These are phyloP conservation scores for Trinectes maculatus DNA, from an alignment of 2,113 vertebrate species.

Conservation along the genomic window DNA sequence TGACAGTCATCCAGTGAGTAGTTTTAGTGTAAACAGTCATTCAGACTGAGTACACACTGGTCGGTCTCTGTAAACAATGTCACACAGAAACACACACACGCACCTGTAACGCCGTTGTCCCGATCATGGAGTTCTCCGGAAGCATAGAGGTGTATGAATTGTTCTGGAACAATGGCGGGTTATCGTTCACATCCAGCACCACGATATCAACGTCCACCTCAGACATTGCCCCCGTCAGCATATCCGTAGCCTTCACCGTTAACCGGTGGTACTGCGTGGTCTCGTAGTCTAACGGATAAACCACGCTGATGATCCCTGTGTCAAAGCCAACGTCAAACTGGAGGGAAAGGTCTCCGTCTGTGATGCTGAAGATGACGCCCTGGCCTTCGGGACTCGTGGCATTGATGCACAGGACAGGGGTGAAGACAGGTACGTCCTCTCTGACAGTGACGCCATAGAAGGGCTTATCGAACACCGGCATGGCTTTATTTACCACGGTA, in stretches of 20 bases:
- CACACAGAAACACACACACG: slow-evolving; percentile 31
- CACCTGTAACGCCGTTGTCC: slow-evolving; percentile 89
- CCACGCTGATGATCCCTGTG: slow-evolving; percentile 89
- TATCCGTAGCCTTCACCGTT: slow-evolving; percentile 90
- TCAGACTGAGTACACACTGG: slow-evolving; percentile 23
- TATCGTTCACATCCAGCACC: slow-evolving; percentile 93
- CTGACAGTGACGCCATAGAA: slow-evolving; percentile 90
- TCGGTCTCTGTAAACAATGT: slow-evolving; percentile 12
- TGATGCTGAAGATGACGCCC: slow-evolving; percentile 91
- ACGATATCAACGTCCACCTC: slow-evolving; percentile 94
- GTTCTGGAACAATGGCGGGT: slow-evolving; percentile 89
- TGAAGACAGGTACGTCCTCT: slow-evolving; percentile 87
- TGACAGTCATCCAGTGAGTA: slow-evolving; percentile 24
- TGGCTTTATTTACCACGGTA: slow-evolving; percentile 95
- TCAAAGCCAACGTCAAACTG: slow-evolving; percentile 96
- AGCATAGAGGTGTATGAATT: slow-evolving; percentile 85
- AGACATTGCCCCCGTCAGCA: slow-evolving; percentile 90
- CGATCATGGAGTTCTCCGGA: slow-evolving; percentile 92
- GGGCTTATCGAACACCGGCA: slow-evolving; percentile 96
- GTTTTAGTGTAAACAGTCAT: slow-evolving; percentile 39
- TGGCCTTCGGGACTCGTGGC: slow-evolving; percentile 93
- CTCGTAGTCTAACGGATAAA: slow-evolving; percentile 92
- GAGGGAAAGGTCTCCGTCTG: slow-evolving; percentile 88
- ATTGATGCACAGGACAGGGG: slow-evolving; percentile 89
- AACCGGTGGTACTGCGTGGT: slow-evolving; percentile 86